A percentile compares a stretch with the other conserved stretches of the same genome.
These are phyloP conservation scores for Oxygymnocypris stewartii DNA, from an alignment of 2,113 vertebrate genomes.

Conservation along the genomic window DNA sequence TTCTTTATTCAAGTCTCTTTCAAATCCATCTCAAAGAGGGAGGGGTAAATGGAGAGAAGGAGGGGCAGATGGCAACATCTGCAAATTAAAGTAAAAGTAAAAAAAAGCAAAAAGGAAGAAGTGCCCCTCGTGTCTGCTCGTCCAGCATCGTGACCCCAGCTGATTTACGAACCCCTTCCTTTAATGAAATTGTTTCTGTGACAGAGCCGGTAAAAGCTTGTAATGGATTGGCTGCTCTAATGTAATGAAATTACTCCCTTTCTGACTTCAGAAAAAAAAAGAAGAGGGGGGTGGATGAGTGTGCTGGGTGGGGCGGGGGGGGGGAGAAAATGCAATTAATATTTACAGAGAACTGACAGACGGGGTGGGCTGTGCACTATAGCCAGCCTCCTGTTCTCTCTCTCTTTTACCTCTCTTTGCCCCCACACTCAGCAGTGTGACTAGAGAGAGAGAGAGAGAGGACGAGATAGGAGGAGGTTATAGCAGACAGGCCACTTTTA, in stretches of 20 bases:
- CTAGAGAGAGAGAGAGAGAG: conserved; percentile 62
- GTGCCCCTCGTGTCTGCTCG: conserved; percentile 71
- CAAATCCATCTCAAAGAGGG: conserved; percentile 46
- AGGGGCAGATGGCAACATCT: conserved; percentile 68
- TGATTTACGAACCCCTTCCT: conserved; percentile 98
- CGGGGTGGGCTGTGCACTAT: conserved; percentile 80
- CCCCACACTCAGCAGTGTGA: conserved; percentile 35
- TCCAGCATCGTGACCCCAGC: conserved; percentile 87
- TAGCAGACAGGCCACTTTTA: conserved; percentile 71
- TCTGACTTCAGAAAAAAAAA: conserved; percentile 87
- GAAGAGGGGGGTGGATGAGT: conserved; percentile 57
- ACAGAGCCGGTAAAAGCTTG: conserved; percentile 99
- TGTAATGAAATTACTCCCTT: conserved; percentile 99
- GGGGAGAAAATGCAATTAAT: conserved; percentile 91
- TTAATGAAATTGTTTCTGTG: conserved; percentile 99
- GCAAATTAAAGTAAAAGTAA: conserved; percentile 92
- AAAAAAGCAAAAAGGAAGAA: conserved; percentile 68
- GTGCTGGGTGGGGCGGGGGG: conserved; percentile 45
- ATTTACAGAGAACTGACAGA: conserved; percentile 97
- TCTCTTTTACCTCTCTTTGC: conserved; percentile 51
- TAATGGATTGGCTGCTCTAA: conserved; percentile 99
- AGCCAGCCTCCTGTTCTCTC: conserved; percentile 68
- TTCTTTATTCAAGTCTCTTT: conserved; percentile 54
- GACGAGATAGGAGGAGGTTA: conserved; percentile 65
- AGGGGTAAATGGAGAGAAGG: conserved; percentile 3